phyloP scores from a whole-genome alignment of 64 coral and sea anemone species.

The Montipora foliosa region DNA sequence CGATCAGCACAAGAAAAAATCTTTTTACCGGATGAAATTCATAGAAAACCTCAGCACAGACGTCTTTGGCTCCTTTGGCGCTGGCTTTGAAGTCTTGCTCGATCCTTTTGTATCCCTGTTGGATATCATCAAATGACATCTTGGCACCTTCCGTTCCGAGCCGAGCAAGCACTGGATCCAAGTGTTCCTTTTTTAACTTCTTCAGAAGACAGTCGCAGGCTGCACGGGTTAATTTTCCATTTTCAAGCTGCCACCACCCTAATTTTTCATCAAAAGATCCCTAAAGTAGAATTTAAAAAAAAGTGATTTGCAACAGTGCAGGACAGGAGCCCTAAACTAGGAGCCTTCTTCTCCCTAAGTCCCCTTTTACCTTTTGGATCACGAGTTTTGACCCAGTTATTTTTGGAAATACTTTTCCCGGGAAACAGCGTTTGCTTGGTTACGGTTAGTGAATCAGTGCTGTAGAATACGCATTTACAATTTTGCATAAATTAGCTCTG shows the following conservation, averaged over 20 bases:
- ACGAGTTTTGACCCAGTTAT: no score
- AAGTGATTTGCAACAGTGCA: no score
- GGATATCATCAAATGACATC: conserved; percentile 53
- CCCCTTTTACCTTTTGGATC: no score
- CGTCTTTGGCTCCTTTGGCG: conserved; percentile 38
- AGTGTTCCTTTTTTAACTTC: neutral
- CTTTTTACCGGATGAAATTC: conserved; percentile 36
- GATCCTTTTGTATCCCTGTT: conserved; percentile 21
- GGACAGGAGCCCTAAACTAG: no score
- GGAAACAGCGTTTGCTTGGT: no score
- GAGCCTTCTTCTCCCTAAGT: no score
- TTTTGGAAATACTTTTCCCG: no score
- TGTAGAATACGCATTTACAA: no score
- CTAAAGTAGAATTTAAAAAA: neutral
- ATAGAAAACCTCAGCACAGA: conserved; percentile 62
- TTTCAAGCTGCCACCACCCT: neutral
- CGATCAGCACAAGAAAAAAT: no score
- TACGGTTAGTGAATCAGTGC: no score
- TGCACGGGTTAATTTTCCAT: neutral
- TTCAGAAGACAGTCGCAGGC: neutral
- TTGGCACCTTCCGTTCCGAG: neutral
- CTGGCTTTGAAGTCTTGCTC: conserved; percentile 35
- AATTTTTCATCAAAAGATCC: neutral
- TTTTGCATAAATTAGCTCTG: no score
- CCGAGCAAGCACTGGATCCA: conserved; percentile 2